Percentiles rank a stretch among this genome's conserved stretches.
Conservation (phyloP, 2,797 vertebrate genomes). For the Rhabdomys pumilio region DNA sequence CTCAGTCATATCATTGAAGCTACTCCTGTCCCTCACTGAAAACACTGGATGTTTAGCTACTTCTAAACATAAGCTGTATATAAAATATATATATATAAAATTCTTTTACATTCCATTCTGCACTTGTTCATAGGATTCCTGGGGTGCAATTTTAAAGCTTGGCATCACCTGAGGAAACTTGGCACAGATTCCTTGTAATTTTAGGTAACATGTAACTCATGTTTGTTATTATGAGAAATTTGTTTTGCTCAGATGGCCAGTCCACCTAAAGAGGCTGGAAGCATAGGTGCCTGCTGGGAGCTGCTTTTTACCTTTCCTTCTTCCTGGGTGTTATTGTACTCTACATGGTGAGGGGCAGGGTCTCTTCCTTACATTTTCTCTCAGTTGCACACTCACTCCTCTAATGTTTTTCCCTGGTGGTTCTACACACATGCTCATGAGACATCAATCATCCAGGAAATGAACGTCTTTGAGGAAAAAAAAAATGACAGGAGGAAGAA, state of each 20-base stretch:
- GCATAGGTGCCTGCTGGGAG: not conserved
- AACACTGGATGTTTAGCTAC: not conserved
- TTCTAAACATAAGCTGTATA: not conserved
- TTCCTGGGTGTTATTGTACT: not conserved
- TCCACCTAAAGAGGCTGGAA: not conserved
- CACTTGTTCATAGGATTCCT: not conserved
- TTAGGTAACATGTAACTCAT: not conserved
- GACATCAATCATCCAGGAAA: not conserved
- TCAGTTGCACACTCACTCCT: not conserved
- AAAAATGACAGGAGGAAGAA: not conserved
- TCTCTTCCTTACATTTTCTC: not conserved
- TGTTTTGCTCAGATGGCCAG: not conserved
- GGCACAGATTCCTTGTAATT: not conserved
- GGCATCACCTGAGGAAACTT: not conserved
- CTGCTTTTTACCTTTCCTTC: not conserved
- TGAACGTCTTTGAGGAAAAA: not conserved
- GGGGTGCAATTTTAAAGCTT: not conserved
- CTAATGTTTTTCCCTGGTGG: not conserved
- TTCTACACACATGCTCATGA: not conserved
- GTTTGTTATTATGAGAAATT: constrained; percentile 13
- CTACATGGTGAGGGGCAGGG: too few relatives aligned
- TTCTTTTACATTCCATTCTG: not conserved
- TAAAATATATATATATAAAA: not conserved
- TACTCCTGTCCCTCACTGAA: not conserved
- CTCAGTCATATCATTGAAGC: not conserved